Conservation (phyloP, 2,888 invertebrate genomes). For the Erebia palarica region DNA sequence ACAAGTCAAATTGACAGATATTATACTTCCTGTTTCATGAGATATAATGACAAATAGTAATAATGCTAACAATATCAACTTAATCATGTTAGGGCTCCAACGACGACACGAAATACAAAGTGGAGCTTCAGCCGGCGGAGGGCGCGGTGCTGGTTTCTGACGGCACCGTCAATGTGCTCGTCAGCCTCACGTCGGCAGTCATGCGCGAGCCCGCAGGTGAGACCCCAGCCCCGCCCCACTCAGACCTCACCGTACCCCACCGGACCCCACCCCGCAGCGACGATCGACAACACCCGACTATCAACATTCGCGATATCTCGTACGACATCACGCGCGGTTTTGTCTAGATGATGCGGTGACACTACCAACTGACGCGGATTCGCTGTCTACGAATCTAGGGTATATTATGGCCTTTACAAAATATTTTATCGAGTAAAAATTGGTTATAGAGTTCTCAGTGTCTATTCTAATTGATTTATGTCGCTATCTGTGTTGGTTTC, state of each 20-base stretch:
- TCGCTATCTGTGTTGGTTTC: background rate
- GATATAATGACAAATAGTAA: no score
- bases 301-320: no score
- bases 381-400: background rate
- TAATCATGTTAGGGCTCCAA: constrained; percentile 51
- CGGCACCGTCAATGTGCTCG: constrained; percentile 89
- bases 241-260: background rate
- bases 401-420: background rate
- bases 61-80: no score
- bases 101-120: constrained; percentile 86
- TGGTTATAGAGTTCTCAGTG: background rate
- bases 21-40: no score
- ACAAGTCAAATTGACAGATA: no score
- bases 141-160: constrained; percentile 93
- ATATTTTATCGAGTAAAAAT: background rate
- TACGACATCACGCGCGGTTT: constrained; percentile 6
- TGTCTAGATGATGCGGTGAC: constrained; percentile 16
- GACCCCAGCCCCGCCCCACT: constrained; percentile 38
- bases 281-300: constrained; percentile 26
- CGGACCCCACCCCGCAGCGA: constrained; percentile 12
- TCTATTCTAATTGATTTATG: background rate
- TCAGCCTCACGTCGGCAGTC: constrained; percentile 95
- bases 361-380: constrained; percentile 5
- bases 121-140: constrained; percentile 92
- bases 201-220: constrained; percentile 91